Conservation (phyloP, 2,113 vertebrate species). For the Anguilla japonica region DNA sequence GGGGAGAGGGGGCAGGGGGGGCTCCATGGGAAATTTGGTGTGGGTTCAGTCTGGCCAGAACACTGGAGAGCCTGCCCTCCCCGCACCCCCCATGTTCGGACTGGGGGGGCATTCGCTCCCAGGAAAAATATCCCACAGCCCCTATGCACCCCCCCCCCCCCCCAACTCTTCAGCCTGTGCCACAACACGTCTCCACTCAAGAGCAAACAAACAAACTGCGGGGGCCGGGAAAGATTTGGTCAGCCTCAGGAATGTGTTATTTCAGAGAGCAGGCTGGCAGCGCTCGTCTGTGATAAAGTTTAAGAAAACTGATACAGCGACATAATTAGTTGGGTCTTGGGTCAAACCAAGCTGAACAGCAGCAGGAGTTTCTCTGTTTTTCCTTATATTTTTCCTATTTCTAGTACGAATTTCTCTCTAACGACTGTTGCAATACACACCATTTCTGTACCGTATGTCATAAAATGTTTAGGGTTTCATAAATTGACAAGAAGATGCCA, state of each 20-base stretch:
- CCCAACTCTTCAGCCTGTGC: no score
- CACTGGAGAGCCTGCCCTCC: not conserved
- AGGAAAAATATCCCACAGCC: no score
- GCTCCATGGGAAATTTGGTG: constrained; percentile 58
- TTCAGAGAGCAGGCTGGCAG: not conserved
- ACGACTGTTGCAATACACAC: not conserved
- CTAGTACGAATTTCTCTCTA: not conserved
- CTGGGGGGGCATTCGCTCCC: no score
- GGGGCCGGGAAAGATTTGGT: no score
- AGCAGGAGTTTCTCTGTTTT: not conserved
- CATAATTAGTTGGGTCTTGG: not conserved
- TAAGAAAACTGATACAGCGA: not conserved
- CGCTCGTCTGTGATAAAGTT: not conserved
- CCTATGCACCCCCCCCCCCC: no score
- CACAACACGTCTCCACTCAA: no score
- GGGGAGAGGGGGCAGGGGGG: constrained; percentile 45
- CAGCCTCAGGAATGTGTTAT: not conserved
- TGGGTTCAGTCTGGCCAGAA: constrained; percentile 32
- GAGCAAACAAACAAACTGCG: not conserved
- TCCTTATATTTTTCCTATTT: not conserved
- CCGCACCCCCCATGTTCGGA: no score
- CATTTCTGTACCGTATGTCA: not conserved
- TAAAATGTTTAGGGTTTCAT: not conserved
- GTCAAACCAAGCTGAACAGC: not conserved
- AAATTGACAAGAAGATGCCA: not conserved